These are phyloP conservation scores for Ciconia stormi DNA, from an alignment of 2,113 vertebrate genomes.

Conservation along the genomic window DNA sequence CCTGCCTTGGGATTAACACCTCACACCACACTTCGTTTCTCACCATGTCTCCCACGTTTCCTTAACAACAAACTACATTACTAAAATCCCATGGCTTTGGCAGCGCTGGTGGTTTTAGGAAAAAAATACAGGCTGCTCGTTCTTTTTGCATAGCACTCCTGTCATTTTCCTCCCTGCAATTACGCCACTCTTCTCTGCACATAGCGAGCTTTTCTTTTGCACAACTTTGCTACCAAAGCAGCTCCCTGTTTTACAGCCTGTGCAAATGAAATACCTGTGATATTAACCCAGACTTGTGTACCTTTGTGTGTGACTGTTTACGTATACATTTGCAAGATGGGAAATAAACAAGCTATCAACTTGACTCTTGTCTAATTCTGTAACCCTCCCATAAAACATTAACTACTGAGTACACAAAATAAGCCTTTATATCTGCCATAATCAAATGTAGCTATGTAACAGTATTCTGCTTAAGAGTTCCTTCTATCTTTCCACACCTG, in stretches of 20 bases:
- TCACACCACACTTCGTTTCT: not conserved
- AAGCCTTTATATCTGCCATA: not conserved
- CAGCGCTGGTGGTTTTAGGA: not conserved
- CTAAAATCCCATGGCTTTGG: not conserved
- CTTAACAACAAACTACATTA: not conserved
- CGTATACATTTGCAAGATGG: not conserved
- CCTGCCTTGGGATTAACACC: not conserved
- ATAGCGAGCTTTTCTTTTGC: not conserved
- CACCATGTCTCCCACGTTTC: not conserved
- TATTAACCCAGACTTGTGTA: not conserved
- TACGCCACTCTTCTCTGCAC: not conserved
- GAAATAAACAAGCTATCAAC: conserved; percentile 43
- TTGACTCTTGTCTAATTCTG: not conserved
- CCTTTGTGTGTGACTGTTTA: not conserved
- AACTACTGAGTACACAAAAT: not conserved
- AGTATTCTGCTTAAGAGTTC: not conserved
- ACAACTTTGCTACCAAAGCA: conserved; percentile 35
- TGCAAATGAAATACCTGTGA: not conserved
- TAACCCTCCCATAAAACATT: not conserved
- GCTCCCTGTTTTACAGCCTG: not conserved
- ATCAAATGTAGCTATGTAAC: not conserved
- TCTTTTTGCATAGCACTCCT: not conserved
- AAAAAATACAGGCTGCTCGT: not conserved
- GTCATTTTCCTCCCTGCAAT: not conserved
- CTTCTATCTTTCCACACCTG: not conserved